Conservation (phyloP, 2,113 vertebrate species). For the Serinus canaria region DNA sequence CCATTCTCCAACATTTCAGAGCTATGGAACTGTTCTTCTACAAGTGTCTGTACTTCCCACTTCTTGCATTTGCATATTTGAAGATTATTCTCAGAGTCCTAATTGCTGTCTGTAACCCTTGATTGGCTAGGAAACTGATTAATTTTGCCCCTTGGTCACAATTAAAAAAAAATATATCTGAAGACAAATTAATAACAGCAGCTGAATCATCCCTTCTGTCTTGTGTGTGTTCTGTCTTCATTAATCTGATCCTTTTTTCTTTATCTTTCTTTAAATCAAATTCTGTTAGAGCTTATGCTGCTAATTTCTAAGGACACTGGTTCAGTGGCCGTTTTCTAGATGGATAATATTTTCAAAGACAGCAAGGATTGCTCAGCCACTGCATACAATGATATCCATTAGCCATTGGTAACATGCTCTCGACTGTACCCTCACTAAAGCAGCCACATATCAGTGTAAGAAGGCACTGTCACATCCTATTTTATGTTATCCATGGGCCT, state of each 20-base stretch:
- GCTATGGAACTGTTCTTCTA: background rate
- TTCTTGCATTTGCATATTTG: background rate
- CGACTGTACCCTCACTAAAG: background rate
- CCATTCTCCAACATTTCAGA: background rate
- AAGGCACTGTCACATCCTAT: background rate
- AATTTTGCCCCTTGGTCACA: conserved; percentile 2
- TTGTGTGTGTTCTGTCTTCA: background rate
- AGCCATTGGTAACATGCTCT: background rate
- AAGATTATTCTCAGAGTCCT: background rate
- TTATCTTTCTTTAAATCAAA: background rate
- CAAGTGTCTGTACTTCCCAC: background rate
- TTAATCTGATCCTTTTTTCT: background rate
- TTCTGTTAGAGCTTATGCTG: background rate
- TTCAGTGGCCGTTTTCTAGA: background rate
- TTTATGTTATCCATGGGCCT: background rate
- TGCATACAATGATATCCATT: background rate
- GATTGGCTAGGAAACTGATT: conserved; percentile 5
- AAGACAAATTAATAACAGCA: background rate
- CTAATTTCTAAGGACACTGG: background rate
- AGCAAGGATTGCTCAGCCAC: background rate
- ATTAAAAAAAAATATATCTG: conserved; percentile 25
- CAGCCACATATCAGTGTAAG: background rate
- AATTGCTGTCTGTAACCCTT: background rate
- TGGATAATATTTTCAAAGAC: background rate
- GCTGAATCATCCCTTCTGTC: background rate